Base-by-base conservation (phyloP, 2,888 invertebrate genomes). In the Euplexia lucipara region DNA sequence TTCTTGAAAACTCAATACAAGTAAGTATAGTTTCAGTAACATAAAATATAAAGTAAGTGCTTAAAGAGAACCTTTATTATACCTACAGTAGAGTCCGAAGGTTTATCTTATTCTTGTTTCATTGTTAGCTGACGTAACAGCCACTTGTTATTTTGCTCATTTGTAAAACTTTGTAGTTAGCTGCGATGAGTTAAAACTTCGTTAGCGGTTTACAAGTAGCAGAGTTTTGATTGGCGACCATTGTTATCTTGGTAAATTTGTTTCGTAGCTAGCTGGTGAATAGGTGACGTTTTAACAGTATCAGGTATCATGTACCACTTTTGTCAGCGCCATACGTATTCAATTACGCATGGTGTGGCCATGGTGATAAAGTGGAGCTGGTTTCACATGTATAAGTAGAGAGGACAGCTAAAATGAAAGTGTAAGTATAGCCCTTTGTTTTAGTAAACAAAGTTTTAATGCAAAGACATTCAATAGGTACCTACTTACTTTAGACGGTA, bases 151-250 rank as follows among this genome's bases (percentile, higher is more conserved):
- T 59, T 67, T 71, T 52, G 51, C 60, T 66, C 39, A 44, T 67
- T 78, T 65, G 44, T 32, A 45, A 45, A 54, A 57, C 51, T 49
- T 76, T 53, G 52, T 58, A 53, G 41, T 47, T 39, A 45, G 34
- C 26, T 41, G 49, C 61, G 67, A 67, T 48, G 68, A 67, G 75
- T 73, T 85, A 75, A 84, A 81, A 81, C 70, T 64, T 85, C 86
- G 87, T 87, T 86, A 82, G 84, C 67, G 75, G 79, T 78, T 67
- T 61, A 61, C 60, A 83, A 83, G 81, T 83, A 81, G 73, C 78
- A 54, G 82, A 87, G 85, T 87, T 89, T 86, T 87, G 89, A 90
- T 90, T 86, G 82, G 82, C 77, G 65, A 60, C 77, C 70, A 83
- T 89, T 88, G 88, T 87, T 81, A 80, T 73, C 71, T 72, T 67